Base-by-base conservation (phyloP, 2,797 vertebrate genomes). In the Hemitrygon akajei region DNA sequence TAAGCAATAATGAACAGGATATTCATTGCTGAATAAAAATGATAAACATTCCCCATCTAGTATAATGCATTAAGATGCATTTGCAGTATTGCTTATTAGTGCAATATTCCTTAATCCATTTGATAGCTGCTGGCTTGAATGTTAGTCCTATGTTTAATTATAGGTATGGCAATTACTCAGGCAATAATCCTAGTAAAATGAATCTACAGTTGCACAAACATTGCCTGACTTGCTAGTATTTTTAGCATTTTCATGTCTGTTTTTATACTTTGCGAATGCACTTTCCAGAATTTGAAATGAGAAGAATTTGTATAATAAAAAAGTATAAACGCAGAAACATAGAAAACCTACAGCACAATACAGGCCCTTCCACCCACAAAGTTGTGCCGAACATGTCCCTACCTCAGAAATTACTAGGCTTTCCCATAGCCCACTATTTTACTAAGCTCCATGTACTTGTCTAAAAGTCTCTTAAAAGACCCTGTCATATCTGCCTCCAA, bases 101-200 rank as follows among this genome's bases (percentile, higher is more conserved):
- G 66, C 91, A 93, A 56, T 93, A 58, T 76, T 93, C 37, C 1
- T 93, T 56, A 76, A 76, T 76, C 37, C 27, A 76, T 76, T 56
- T 93, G 71, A 76, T 93, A 92, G 27, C 40, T 93, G 11, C 91
- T 75, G 71, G 76, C 5, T 93, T 71, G 47, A 93, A 76, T 7
- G 91, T 75, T 75, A 93, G 91, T 25, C 71, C 12, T n/a, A 76
- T 93, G 47, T 75, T 93, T 76, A 75, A 93, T 93, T 93, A 93
- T 73, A 9, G 60, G 60, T 69, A 37, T 89, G n/a, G 86, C 63
- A 89, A 89, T 89, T 69, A 89, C 63, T 89, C 40, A 25, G 91
- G 71, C 30, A 58, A 93, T 56, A 25, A 47, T n/a, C 37, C 18
- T 34, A 16, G n/a, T 10, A 37, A 69, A 37, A 66, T 89, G 7